These are phyloP conservation scores for Meteorus colon DNA, from an alignment of 2,888 invertebrate genomes.

Conservation along the genomic window DNA sequence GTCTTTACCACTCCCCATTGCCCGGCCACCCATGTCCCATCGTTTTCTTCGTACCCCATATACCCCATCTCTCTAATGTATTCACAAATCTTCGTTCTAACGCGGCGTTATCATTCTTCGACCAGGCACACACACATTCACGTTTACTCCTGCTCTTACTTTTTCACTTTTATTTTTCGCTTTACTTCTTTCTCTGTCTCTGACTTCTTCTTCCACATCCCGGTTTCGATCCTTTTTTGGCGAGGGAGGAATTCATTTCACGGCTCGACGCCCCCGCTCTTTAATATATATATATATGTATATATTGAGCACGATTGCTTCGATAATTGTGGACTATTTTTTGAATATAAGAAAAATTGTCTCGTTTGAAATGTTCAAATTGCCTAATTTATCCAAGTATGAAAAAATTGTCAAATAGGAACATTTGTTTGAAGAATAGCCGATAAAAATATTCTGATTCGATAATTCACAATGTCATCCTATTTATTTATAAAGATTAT, in stretches of 20 bases:
- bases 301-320: constrained; percentile 65
- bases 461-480: background rate
- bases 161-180: constrained; percentile 44
- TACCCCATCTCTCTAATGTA: constrained; percentile 65
- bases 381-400: background rate
- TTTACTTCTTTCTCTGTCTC: constrained; percentile 30
- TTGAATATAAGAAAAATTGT: background rate
- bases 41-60: constrained; percentile 45
- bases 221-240: constrained; percentile 42
- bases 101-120: constrained; percentile 69
- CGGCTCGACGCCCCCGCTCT: constrained; percentile 70
- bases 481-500: background rate
- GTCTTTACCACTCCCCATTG: constrained; percentile 49
- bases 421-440: too few species aligned
- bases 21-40: constrained; percentile 34
- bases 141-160: constrained; percentile 44
- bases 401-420: too few species aligned
- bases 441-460: too few species aligned
- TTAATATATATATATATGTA: constrained; percentile 43
- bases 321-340: constrained; percentile 56
- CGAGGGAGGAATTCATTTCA: constrained; percentile 71
- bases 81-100: constrained; percentile 72
- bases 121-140: constrained; percentile 56
- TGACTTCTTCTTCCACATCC: constrained; percentile 12
- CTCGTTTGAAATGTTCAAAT: background rate